Evolutionary conservation across 2,797 vertebrate genomes (phyloP), one percentile per base, ranked within the genome.

Genomic region (Enteromius paludinosus): DNA sequence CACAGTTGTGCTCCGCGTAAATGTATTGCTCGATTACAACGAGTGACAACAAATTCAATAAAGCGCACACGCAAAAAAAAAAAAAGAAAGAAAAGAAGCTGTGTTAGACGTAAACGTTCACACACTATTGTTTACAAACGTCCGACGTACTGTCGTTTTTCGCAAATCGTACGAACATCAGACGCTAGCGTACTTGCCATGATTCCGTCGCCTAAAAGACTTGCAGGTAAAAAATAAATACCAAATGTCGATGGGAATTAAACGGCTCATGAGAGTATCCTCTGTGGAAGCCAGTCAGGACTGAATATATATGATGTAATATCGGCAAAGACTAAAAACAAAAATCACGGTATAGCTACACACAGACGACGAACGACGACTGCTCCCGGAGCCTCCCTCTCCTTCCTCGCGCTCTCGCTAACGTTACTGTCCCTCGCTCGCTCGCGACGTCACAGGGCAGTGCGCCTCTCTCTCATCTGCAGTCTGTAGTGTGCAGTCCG

Each of bases 141-240:
- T 68, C 52, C 14, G 43, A 73, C 75, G 14, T 33, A 30, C 45
- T 30, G 41, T 66, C 52, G 30, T 49, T 69, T 61, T 41, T 78
- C 72, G 83, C 69, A 61, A 79, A 74, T 84, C 49, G 79, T 87
- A 88, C 85, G 86, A 70, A 89, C 66, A 84, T 86, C 72, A 77
- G 80, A 86, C 83, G 84, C 75, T 75, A 82, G 76, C 71, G 88
- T 81, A 86, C 85, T 82, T 89, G 86, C 87, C 86, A 83, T 87
- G 81, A 87, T 88, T 77, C 86, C 83, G 74, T 86, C 85, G 87
- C 73, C 85, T 81, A 83, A 43, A 69, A 82, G 74, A 89, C 75
- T 84, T 83, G 82, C 59, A 78, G 35, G 23, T 78, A 81, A 85
- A 72, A 81, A 86, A 84, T 54, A 81, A 85, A 83, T 72, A 84